Evolutionary conservation across 2,113 vertebrate species (phyloP).

Genomic region (Xiphophorus couchianus): DNA sequence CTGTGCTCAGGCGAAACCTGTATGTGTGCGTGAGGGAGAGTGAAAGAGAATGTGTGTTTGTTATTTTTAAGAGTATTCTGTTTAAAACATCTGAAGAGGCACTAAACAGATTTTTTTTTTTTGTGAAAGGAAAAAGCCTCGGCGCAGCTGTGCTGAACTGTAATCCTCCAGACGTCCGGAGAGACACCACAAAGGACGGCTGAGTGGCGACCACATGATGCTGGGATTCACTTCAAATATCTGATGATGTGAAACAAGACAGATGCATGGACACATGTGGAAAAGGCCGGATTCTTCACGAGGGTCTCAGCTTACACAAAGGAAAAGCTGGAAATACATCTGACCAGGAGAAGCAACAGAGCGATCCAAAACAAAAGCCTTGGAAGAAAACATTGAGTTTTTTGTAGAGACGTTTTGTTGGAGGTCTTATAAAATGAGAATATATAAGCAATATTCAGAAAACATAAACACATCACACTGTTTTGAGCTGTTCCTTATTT

Average conservation of each 20-base stretch:
- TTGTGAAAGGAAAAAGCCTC: slow-evolving; percentile 4
- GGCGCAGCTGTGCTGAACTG: slow-evolving; percentile 28
- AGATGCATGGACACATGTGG: slow-evolving; percentile 51
- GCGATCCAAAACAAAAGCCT: not conserved
- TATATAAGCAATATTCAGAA: not conserved
- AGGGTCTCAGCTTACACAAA: slow-evolving; percentile 5
- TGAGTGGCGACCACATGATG: slow-evolving; percentile 53
- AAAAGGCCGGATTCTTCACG: slow-evolving; percentile 34
- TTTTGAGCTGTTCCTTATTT: not conserved
- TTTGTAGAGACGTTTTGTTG: not conserved
- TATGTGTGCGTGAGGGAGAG: no score
- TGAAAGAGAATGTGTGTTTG: no score
- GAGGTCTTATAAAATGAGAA: not conserved
- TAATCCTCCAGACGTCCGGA: slow-evolving; percentile 31
- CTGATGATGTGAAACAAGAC: slow-evolving; percentile 31
- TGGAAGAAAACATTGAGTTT: not conserved
- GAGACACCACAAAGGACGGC: slow-evolving; percentile 30
- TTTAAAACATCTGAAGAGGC: not conserved
- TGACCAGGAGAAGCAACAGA: not conserved
- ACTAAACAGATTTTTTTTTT: not conserved
- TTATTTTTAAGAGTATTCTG: not conserved
- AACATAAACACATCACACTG: not conserved
- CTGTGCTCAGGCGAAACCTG: no score
- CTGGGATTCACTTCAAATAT: slow-evolving; percentile 66
- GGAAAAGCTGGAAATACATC: slow-evolving; percentile 29